phyloP scores from a whole-genome alignment of 2,888 invertebrate species.

The Drosophila leonis region DNA sequence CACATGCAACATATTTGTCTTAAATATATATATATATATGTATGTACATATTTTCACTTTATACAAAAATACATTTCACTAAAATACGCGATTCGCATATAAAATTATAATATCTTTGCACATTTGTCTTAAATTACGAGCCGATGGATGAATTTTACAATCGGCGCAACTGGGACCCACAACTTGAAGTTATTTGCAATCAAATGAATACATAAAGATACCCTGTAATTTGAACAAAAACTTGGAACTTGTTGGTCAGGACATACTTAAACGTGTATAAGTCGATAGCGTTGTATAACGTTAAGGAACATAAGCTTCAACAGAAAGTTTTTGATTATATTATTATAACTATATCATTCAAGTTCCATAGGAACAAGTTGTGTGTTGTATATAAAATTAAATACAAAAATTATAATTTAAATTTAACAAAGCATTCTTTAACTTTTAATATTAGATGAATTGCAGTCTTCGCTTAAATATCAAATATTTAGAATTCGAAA shows the following conservation, averaged over 20 bases:
- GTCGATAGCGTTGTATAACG: not conserved
- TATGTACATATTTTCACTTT: constrained; percentile 54
- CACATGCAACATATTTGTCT: constrained; percentile 31
- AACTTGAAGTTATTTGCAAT: not conserved
- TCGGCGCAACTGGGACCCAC: constrained; percentile 56
- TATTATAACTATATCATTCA: not conserved
- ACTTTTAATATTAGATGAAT: not conserved
- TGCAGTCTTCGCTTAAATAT: not conserved
- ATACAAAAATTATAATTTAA: not conserved
- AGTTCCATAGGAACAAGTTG: constrained; percentile 14
- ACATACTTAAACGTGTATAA: not conserved
- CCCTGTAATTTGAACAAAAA: not conserved
- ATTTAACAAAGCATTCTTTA: not conserved
- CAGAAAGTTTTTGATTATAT: not conserved
- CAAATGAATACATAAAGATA: not conserved
- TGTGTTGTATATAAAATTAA: not conserved
- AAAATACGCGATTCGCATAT: constrained; percentile 71
- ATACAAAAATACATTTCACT: constrained; percentile 81
- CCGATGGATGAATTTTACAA: constrained; percentile 36
- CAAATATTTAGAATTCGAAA: not conserved
- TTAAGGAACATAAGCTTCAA: constrained; percentile 1
- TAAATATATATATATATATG: not conserved
- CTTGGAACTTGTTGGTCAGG: not conserved
- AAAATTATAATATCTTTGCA: constrained; percentile 69
- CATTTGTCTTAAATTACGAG: constrained; percentile 43